Evolutionary conservation across 2,888 invertebrate genomes (phyloP).

Genomic region (Seira ritae): DNA sequence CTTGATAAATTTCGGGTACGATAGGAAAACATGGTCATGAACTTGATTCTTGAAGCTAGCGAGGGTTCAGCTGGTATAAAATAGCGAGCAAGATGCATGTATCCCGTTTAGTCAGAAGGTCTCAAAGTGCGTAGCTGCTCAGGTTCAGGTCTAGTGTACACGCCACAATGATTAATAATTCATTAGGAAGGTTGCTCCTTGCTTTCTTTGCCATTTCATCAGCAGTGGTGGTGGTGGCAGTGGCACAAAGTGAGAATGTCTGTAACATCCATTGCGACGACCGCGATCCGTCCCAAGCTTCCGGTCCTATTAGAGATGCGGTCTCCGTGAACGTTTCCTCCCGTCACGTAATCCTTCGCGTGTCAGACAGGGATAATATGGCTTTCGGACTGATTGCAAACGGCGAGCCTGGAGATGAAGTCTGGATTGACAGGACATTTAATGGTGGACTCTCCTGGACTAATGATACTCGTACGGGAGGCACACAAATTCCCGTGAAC

Average conservation of each 20-base stretch:
- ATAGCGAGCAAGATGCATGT: too few species aligned
- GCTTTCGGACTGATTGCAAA: constrained; percentile 56
- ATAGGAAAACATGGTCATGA: too few species aligned
- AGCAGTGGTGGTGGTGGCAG: too few species aligned
- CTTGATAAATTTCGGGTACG: too few species aligned
- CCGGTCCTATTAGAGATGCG: constrained; percentile 22
- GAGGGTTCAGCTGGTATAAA: too few species aligned
- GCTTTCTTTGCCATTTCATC: too few species aligned
- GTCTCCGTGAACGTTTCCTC: constrained; percentile 2
- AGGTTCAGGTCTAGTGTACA: too few species aligned
- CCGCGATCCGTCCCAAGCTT: constrained; percentile 44
- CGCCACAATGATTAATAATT: neutral
- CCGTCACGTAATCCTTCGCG: constrained; percentile 37
- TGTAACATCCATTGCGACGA: constrained; percentile 62
- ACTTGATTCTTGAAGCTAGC: too few species aligned
- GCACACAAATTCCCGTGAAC: constrained; percentile 39
- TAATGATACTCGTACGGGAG: constrained; percentile 52
- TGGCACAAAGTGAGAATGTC: too few species aligned
- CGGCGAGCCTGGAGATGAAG: constrained; percentile 62
- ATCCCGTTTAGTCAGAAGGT: too few species aligned
- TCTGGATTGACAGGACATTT: constrained; percentile 69
- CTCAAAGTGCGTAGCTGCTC: too few species aligned
- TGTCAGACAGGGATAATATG: constrained; percentile 64
- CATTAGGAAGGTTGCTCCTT: too few species aligned
- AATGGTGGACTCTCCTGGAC: constrained; percentile 63